These are phyloP conservation scores for Falco columbarius DNA, from an alignment of 2,797 vertebrate species.

Conservation along the genomic window DNA sequence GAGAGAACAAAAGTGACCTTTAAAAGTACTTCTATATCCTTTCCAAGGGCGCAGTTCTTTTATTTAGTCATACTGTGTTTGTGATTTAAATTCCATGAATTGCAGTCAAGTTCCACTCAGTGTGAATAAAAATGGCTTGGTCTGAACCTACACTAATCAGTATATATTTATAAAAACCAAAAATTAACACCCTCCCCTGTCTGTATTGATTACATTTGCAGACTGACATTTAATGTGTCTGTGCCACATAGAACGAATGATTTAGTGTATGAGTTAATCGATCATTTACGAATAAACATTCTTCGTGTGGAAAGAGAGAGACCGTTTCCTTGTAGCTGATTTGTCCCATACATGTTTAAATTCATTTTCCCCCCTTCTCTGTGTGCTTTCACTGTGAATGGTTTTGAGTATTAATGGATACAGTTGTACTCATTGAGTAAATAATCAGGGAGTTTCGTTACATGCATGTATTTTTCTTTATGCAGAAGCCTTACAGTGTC, in stretches of 20 bases:
- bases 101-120: background rate
- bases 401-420: conserved; percentile 66
- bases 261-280: background rate
- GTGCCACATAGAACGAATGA: background rate
- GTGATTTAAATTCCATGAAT: background rate
- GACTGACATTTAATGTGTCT: background rate
- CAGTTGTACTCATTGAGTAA: conserved; percentile 58
- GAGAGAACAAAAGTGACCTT: background rate
- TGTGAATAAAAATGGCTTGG: background rate
- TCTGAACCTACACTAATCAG: background rate
- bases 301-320: background rate
- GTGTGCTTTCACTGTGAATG: background rate
- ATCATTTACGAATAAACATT: background rate
- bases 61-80: background rate
- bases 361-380: background rate
- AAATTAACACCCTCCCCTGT: background rate
- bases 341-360: conserved; percentile 17
- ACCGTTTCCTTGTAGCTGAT: background rate
- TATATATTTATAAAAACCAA: background rate
- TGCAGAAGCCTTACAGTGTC: conserved; percentile 36
- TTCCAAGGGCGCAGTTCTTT: background rate
- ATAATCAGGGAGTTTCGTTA: background rate
- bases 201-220: background rate
- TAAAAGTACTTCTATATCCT: background rate
- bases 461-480: background rate